Evolutionary conservation across 1,140 invertebrate genomes (phyloP).

Genomic region (Notospermus geniculatus): DNA sequence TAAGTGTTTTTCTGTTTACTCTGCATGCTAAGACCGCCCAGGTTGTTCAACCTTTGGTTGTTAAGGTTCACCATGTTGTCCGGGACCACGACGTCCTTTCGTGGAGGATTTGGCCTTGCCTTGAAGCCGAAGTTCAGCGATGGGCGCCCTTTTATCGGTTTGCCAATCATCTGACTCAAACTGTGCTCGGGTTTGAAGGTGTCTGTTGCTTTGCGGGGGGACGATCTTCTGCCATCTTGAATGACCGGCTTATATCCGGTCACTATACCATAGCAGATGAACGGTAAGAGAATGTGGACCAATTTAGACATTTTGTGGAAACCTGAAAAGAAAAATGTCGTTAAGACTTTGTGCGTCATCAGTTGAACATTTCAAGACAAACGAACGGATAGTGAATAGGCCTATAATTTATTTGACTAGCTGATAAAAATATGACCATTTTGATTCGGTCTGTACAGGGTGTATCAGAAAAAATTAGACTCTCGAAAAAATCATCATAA

Average conservation of each 20-base stretch:
- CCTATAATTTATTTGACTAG: no score
- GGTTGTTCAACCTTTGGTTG: conserved; percentile 31
- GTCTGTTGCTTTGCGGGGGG: neutral
- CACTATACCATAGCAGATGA: neutral
- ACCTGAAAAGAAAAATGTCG: neutral
- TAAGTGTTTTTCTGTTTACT: conserved; percentile 11
- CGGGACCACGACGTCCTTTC: conserved; percentile 65
- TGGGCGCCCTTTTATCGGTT: conserved; percentile 66
- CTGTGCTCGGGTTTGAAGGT: neutral
- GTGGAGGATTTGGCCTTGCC: conserved; percentile 60
- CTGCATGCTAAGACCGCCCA: conserved; percentile 19
- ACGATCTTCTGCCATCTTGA: no score
- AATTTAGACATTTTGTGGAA: neutral
- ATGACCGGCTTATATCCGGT: neutral
- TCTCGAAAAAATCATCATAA: no score
- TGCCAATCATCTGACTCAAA: conserved; percentile 32
- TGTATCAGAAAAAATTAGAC: no score
- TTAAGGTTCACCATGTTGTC: conserved; percentile 77
- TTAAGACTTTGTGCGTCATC: no score
- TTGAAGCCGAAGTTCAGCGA: conserved; percentile 74
- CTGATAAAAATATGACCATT: no score
- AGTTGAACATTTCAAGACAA: no score
- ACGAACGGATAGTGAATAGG: no score
- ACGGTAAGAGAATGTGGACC: neutral
- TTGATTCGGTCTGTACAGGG: no score